phyloP scores from a whole-genome alignment of 2,113 vertebrate genomes.

The Himantopus leucocephalus region DNA sequence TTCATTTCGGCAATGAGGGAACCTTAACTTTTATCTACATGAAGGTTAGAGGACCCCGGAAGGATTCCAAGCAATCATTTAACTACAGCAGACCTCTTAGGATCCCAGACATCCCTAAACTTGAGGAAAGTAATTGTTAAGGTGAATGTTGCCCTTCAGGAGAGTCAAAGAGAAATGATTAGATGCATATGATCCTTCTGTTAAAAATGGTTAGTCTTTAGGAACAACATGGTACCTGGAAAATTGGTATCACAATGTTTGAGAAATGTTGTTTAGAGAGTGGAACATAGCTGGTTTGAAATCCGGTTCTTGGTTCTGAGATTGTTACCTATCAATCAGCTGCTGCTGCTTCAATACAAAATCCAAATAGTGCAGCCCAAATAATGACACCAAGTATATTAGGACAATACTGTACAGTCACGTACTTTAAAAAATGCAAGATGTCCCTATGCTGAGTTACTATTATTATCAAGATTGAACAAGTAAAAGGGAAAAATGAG shows the following conservation, averaged over 20 bases:
- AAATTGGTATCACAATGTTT: neutral
- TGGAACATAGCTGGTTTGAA: fast-evolving
- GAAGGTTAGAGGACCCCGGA: neutral
- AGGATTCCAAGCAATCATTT: neutral
- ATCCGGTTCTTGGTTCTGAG: neutral
- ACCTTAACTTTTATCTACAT: neutral
- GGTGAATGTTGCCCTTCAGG: neutral
- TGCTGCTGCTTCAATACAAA: neutral
- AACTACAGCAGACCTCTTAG: neutral
- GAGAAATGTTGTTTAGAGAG: neutral
- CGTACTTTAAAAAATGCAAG: neutral
- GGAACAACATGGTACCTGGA: neutral
- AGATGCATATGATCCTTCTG: neutral
- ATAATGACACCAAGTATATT: neutral
- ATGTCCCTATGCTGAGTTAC: neutral
- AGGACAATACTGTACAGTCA: neutral
- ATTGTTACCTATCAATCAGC: neutral
- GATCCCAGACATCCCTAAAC: neutral
- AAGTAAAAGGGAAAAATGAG: neutral
- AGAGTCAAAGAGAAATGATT: neutral
- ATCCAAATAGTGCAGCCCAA: neutral
- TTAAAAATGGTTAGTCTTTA: neutral
- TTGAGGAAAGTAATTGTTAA: neutral
- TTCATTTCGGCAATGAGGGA: neutral
- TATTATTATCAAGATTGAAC: neutral